phyloP scores from a whole-genome alignment of 2,113 vertebrate species.

The Rhabdornis inornatus region DNA sequence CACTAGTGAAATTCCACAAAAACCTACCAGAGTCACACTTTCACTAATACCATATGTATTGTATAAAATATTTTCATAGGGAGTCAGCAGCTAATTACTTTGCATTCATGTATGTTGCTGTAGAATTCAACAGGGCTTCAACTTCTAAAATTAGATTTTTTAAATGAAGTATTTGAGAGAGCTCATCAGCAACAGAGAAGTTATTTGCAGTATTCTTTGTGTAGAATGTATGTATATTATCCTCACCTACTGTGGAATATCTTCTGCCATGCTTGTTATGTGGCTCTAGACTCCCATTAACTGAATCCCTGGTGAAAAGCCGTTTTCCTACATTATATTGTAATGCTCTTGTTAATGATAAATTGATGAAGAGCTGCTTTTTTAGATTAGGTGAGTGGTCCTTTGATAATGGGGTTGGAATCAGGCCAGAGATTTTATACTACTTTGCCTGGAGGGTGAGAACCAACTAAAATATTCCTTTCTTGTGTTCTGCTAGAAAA shows the following conservation, averaged over 20 bases:
- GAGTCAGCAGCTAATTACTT: background rate
- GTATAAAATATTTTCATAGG: background rate
- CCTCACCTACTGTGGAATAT: slow-evolving; percentile 70
- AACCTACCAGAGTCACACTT: background rate
- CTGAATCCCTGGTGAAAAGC: slow-evolving; percentile 79
- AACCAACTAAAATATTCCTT: slow-evolving; percentile 80
- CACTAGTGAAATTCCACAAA: background rate
- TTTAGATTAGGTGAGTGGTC: slow-evolving; percentile 85
- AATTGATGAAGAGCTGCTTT: slow-evolving; percentile 89
- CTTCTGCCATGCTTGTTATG: slow-evolving; percentile 73
- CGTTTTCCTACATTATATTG: slow-evolving; percentile 80
- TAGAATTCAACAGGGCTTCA: background rate
- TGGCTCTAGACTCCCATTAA: slow-evolving; percentile 79
- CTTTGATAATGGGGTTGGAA: slow-evolving; percentile 89
- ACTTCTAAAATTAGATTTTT: slow-evolving; percentile 12
- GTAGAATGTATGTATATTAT: slow-evolving; percentile 63
- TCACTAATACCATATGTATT: background rate
- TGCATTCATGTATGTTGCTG: background rate
- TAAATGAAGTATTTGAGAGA: background rate
- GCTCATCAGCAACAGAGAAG: slow-evolving; percentile 56
- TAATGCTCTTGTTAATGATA: slow-evolving; percentile 91
- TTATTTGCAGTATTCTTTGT: slow-evolving; percentile 48
- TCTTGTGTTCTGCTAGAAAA: slow-evolving; percentile 65
- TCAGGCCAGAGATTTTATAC: slow-evolving; percentile 80
- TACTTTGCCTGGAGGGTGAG: slow-evolving; percentile 80